Conservation (phyloP, 2,797 vertebrate species). For the Morelia viridis region DNA sequence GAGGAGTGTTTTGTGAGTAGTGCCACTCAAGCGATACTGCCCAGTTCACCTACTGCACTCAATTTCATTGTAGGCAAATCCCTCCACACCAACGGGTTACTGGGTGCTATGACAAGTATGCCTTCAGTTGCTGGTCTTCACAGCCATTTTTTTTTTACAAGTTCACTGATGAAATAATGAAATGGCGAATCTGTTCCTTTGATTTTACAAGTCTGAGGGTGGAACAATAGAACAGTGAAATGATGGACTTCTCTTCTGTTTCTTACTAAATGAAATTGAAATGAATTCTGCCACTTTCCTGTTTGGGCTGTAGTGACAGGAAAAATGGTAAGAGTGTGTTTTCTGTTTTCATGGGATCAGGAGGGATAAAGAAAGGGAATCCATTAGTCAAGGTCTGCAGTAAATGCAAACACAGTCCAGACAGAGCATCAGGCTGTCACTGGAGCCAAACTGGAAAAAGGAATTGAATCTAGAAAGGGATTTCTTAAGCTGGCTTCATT, state of each 20-base stretch:
- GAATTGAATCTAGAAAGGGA: background rate
- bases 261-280: background rate
- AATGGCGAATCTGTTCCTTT: background rate
- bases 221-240: background rate
- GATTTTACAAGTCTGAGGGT: background rate
- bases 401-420: background rate
- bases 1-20: background rate
- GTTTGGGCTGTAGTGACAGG: background rate
- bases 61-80: background rate
- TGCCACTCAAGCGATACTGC: background rate
- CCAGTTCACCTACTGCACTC: background rate
- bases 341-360: background rate
- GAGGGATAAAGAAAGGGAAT: background rate
- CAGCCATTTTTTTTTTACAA: background rate
- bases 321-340: background rate
- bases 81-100: background rate
- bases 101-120: background rate
- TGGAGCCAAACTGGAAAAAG: background rate
- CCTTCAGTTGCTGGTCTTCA: background rate
- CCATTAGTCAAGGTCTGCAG: background rate
- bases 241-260: background rate
- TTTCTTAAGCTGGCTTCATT: background rate
- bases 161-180: background rate
- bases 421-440: background rate
- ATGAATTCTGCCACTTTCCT: background rate